Evolutionary conservation across 2,113 vertebrate genomes (phyloP).

Genomic region (Perca schrenkii): DNA sequence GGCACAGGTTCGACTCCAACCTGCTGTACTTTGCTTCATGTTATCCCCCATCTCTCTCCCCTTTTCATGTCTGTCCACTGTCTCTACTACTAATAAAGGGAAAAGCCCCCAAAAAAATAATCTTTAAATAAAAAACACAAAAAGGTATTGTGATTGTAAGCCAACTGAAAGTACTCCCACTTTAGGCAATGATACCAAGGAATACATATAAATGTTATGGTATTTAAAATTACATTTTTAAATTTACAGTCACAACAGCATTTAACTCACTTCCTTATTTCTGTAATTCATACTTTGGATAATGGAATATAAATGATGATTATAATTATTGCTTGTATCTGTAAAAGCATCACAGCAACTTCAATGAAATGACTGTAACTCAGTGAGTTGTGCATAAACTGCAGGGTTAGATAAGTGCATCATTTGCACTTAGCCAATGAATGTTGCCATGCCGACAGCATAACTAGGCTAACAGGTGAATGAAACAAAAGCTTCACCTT

Average conservation of each 20-base stretch:
- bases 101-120: no score
- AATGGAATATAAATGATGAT: not conserved
- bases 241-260: not conserved
- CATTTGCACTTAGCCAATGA: not conserved
- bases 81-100: no score
- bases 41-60: no score
- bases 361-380: not conserved
- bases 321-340: not conserved
- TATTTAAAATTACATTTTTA: not conserved
- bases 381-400: not conserved
- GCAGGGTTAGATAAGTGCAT: not conserved
- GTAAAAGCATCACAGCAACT: not conserved
- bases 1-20: no score
- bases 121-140: no score
- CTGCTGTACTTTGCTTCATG: no score
- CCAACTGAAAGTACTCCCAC: not conserved
- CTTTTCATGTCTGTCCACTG: no score
- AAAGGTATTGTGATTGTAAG: not conserved
- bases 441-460: not conserved
- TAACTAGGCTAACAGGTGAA: constrained; percentile 13
- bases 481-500: constrained; percentile 36
- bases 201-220: not conserved
- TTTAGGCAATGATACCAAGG: not conserved
- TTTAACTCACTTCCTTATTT: not conserved
- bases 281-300: not conserved